Percentiles rank a stretch among this genome's conserved stretches.
Conservation (phyloP, 2,113 vertebrate genomes). For the Marmota flaviventris region DNA sequence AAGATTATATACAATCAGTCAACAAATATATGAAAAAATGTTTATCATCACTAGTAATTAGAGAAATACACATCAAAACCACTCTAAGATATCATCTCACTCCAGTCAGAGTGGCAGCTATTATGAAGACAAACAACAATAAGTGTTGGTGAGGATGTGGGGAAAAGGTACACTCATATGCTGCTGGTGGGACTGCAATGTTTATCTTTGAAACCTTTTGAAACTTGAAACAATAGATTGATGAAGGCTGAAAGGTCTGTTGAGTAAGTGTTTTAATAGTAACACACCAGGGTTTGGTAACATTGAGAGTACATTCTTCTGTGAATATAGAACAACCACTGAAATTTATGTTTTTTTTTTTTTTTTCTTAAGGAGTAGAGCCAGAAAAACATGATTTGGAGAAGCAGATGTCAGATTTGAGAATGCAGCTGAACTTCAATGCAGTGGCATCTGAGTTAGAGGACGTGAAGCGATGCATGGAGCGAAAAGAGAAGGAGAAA, state of each 20-base stretch:
- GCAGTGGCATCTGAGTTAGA: slow-evolving; percentile 90
- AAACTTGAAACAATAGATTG: neutral
- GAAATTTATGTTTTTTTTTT: slow-evolving; percentile 61
- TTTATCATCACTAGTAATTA: no score
- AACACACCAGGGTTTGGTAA: neutral
- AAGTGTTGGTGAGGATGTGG: no score
- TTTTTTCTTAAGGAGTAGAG: slow-evolving; percentile 83
- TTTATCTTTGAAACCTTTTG: slow-evolving; percentile 6
- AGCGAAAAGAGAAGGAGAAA: slow-evolving; percentile 93
- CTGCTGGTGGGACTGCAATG: neutral
- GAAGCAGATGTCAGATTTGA: slow-evolving; percentile 91
- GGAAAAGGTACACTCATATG: no score
- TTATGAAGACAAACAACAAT: no score
- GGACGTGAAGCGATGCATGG: slow-evolving; percentile 91
- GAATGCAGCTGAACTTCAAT: slow-evolving; percentile 88
- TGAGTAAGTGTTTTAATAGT: neutral
- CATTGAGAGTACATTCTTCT: neutral
- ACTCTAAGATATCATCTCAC: no score
- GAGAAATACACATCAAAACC: no score
- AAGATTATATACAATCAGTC: no score
- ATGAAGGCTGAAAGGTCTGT: neutral
- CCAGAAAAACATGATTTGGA: slow-evolving; percentile 90
- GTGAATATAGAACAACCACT: neutral
- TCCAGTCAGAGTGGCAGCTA: no score
- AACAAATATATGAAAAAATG: no score